These are phyloP conservation scores for Venustaconcha ellipsiformis DNA, from an alignment of 1,140 invertebrate species.

Conservation along the genomic window DNA sequence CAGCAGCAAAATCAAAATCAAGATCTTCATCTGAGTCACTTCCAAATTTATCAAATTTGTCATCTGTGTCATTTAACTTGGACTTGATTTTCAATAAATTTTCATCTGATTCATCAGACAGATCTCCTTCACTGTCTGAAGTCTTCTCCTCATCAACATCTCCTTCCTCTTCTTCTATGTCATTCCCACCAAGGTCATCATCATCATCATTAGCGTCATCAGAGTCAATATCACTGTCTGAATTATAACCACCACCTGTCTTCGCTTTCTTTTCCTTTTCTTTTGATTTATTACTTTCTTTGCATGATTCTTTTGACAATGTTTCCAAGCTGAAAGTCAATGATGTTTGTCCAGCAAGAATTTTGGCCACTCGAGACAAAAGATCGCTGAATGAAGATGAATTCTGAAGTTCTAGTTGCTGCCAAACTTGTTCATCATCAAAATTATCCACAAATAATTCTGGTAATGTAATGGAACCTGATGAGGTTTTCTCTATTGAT, in stretches of 20 bases:
- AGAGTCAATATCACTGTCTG: constrained; percentile 31
- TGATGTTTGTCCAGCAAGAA: constrained; percentile 27
- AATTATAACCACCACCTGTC: constrained; percentile 32
- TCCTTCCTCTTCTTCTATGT: constrained; percentile 47
- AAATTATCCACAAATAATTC: constrained; percentile 84
- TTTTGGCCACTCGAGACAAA: constrained; percentile 22
- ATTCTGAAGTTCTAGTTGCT: constrained; percentile 86
- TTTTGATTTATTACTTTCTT: neutral
- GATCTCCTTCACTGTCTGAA: constrained; percentile 30
- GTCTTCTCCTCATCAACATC: constrained; percentile 24
- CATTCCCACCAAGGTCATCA: constrained; percentile 58
- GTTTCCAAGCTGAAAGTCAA: constrained; percentile 8
- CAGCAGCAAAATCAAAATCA: constrained; percentile 47
- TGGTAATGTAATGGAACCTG: constrained; percentile 71
- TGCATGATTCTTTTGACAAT: constrained; percentile 1
- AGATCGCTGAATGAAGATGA: constrained; percentile 40
- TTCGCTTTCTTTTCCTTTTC: constrained; percentile 15
- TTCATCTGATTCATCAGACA: no score
- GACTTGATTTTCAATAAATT: no score
- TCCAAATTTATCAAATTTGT: constrained; percentile 32
- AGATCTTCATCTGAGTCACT: constrained; percentile 43
- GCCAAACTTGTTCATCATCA: constrained; percentile 94
- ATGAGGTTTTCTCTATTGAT: constrained; percentile 26
- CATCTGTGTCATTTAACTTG: constrained; percentile 13
- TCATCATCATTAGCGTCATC: constrained; percentile 35